Conservation (phyloP, 2,888 invertebrate species). For the Drosophila histrio region DNA sequence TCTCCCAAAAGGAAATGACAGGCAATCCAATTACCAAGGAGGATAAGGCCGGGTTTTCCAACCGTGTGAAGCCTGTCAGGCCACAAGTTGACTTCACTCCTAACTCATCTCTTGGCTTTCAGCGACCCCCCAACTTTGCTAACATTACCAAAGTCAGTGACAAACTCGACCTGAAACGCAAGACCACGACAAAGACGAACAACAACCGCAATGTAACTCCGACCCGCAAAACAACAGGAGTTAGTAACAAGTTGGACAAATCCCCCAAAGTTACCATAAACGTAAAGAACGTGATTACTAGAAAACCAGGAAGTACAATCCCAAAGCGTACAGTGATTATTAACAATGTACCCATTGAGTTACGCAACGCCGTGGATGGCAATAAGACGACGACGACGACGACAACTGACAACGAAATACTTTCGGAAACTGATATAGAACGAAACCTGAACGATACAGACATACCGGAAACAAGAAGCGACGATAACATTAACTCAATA, state of each 20-base stretch:
- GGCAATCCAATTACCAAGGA: conserved; percentile 53
- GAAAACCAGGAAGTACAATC: conserved; percentile 53
- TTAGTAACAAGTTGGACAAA: conserved; percentile 82
- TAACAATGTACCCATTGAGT: conserved; percentile 81
- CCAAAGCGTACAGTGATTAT: conserved; percentile 79
- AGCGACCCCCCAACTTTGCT: conserved; percentile 59
- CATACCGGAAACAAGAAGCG: neutral
- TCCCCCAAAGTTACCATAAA: conserved; percentile 59
- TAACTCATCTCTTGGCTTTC: conserved; percentile 71
- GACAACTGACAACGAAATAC: neutral
- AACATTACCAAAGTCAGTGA: conserved; percentile 85
- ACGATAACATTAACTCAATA: neutral
- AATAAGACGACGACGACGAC: conserved; percentile 23
- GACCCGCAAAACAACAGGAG: conserved; percentile 72
- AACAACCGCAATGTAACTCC: conserved; percentile 68
- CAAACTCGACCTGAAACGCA: conserved; percentile 86
- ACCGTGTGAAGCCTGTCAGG: conserved; percentile 62
- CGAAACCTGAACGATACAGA: neutral
- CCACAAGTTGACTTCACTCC: conserved; percentile 71
- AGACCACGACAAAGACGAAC: conserved; percentile 66
- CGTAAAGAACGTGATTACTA: conserved; percentile 52
- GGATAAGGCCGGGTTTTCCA: conserved; percentile 75
- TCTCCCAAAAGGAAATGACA: conserved; percentile 27
- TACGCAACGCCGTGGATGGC: conserved; percentile 65
- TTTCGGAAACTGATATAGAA: neutral